Conservation (phyloP, 2,113 vertebrate genomes). For the Podilymbus podiceps region DNA sequence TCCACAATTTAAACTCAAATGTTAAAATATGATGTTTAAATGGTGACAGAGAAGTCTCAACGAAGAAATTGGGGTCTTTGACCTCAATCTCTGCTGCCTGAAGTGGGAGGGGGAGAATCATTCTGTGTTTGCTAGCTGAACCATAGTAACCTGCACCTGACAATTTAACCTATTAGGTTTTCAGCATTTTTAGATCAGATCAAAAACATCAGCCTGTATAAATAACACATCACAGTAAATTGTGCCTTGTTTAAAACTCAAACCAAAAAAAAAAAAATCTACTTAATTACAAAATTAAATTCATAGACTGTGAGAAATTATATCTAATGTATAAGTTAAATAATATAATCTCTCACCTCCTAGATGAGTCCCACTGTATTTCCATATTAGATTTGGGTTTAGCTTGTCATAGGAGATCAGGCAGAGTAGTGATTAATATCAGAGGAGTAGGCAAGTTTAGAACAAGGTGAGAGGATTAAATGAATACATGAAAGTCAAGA, state of each 20-base stretch:
- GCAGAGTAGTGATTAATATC: not conserved
- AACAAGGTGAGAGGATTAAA: not conserved
- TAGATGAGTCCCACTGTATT: not conserved
- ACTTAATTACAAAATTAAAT: not conserved
- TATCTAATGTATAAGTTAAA: not conserved
- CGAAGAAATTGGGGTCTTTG: slow-evolving; percentile 73
- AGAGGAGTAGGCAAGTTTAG: not conserved
- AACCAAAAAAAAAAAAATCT: not conserved
- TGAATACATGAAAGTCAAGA: not conserved
- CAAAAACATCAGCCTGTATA: not conserved
- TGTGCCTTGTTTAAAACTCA: not conserved
- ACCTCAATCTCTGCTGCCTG: slow-evolving; percentile 69
- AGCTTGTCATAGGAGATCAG: not conserved
- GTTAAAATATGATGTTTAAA: slow-evolving; percentile 70
- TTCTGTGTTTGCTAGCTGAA: slow-evolving; percentile 53
- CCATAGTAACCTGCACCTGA: slow-evolving; percentile 44
- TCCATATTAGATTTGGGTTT: not conserved
- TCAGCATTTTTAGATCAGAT: slow-evolving; percentile 14
- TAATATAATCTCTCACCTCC: not conserved
- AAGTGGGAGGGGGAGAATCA: not conserved
- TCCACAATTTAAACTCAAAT: slow-evolving; percentile 60
- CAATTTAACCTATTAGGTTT: slow-evolving; percentile 56
- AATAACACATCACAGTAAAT: not conserved
- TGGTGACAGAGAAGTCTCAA: slow-evolving; percentile 63
- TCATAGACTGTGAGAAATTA: not conserved